These are phyloP conservation scores for Omphaloscelis lunosa DNA, from an alignment of 2,888 invertebrate genomes.

Conservation along the genomic window DNA sequence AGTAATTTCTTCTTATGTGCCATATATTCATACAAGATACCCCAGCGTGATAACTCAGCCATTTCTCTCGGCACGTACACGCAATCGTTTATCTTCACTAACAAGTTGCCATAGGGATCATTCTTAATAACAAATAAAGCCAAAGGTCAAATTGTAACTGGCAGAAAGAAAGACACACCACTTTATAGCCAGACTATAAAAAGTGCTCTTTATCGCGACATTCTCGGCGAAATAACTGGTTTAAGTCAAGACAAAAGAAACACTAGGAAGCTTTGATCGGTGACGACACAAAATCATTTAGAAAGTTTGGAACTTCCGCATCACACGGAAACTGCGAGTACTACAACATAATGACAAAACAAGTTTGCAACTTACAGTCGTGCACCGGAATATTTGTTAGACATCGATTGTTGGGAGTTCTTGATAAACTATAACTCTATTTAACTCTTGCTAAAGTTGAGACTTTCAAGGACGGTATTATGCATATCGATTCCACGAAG, in stretches of 20 bases:
- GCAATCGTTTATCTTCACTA: constrained; percentile 73
- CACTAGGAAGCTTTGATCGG: constrained; percentile 72
- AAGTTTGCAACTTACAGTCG: constrained; percentile 83
- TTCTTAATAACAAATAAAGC: constrained; percentile 74
- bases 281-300: constrained; percentile 75
- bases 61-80: constrained; percentile 68
- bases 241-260: constrained; percentile 69
- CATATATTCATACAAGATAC: constrained; percentile 36
- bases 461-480: constrained; percentile 86
- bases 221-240: constrained; percentile 77
- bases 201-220: constrained; percentile 78
- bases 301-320: constrained; percentile 78
- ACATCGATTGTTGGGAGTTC: constrained; percentile 72
- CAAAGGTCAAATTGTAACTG: constrained; percentile 82
- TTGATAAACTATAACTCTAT: constrained; percentile 75
- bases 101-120: constrained; percentile 74
- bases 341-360: constrained; percentile 73
- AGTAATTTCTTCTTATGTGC: constrained; percentile 23
- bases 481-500: constrained; percentile 89
- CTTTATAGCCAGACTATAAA: constrained; percentile 81
- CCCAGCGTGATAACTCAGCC: constrained; percentile 51
- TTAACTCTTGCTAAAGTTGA: constrained; percentile 80
- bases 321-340: constrained; percentile 69
- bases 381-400: constrained; percentile 70
- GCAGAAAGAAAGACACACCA: constrained; percentile 69